phyloP scores from a whole-genome alignment of 2,888 invertebrate species.

The Laothoe populi region DNA sequence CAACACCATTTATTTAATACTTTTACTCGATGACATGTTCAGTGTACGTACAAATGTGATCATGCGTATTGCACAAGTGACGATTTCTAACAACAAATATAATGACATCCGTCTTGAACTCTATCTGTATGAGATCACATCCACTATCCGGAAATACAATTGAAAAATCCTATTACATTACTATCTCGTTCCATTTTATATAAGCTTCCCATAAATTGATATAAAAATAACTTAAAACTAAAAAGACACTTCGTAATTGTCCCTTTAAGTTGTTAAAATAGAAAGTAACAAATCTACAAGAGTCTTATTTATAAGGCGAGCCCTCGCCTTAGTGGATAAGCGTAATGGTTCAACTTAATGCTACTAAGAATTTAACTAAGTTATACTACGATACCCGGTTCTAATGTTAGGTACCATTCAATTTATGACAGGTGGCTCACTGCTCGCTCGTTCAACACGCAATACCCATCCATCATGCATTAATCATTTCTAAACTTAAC shows the following conservation, averaged over 20 bases:
- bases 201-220: conserved; percentile 77
- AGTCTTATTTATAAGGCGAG: conserved; percentile 79
- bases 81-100: conserved; percentile 34
- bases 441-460: conserved; percentile 11
- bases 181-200: conserved; percentile 55
- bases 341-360: conserved; percentile 79
- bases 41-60: conserved; percentile 64
- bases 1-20: conserved; percentile 80
- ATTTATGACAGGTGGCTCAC: conserved; percentile 12
- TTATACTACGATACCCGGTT: conserved; percentile 55
- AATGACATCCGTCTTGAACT: conserved; percentile 52
- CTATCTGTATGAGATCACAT: conserved; percentile 75
- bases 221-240: conserved; percentile 78
- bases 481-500: conserved; percentile 15
- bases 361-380: conserved; percentile 56
- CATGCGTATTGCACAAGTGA: conserved; percentile 71
- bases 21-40: conserved; percentile 63
- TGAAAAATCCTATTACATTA: conserved; percentile 59
- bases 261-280: conserved; percentile 68
- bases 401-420: conserved; percentile 28
- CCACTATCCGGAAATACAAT: conserved; percentile 63
- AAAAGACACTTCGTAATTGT: conserved; percentile 50
- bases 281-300: conserved; percentile 65
- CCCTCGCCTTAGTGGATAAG: conserved; percentile 70
- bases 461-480: too few species aligned